Percentiles rank a stretch among this genome's conserved stretches.
Conservation (phyloP, 2,888 invertebrate species). For the Empis stercorea region DNA sequence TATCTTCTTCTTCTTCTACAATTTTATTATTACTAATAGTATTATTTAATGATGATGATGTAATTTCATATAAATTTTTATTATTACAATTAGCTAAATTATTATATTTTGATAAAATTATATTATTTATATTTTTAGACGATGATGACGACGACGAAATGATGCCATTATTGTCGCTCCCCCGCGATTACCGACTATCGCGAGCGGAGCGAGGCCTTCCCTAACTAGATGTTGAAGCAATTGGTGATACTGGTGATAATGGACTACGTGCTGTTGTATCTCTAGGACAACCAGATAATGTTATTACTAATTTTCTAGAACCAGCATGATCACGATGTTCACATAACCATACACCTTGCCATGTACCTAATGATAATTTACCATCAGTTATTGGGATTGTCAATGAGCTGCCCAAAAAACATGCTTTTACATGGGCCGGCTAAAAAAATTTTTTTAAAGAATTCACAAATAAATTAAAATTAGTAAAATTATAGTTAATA, state of each 20-base stretch:
- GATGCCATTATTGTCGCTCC: conserved; percentile 38
- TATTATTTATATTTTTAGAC: no score
- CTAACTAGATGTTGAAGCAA: conserved; percentile 90
- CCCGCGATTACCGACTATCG: conserved; percentile 40
- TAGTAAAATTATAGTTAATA: background rate
- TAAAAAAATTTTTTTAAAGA: conserved; percentile 40
- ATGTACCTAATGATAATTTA: conserved; percentile 86
- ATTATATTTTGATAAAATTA: no score
- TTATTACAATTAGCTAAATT: no score
- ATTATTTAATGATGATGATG: conserved; percentile 7
- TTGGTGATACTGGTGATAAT: conserved; percentile 70
- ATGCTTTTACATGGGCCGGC: conserved; percentile 96
- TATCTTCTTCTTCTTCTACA: background rate
- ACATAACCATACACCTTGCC: conserved; percentile 98
- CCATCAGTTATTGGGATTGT: conserved; percentile 95
- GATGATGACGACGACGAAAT: conserved; percentile 35
- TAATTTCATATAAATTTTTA: conserved; percentile 3
- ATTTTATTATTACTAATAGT: no score
- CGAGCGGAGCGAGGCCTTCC: conserved; percentile 50
- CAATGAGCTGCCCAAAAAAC: conserved; percentile 88
- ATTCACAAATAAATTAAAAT: no score
- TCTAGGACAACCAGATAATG: conserved; percentile 79
- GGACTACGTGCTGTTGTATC: conserved; percentile 71
- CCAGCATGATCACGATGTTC: conserved; percentile 95
- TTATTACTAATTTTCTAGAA: conserved; percentile 78